These are phyloP conservation scores for Harpalus rufipes DNA, from an alignment of 2,888 invertebrate species.

Conservation along the genomic window DNA sequence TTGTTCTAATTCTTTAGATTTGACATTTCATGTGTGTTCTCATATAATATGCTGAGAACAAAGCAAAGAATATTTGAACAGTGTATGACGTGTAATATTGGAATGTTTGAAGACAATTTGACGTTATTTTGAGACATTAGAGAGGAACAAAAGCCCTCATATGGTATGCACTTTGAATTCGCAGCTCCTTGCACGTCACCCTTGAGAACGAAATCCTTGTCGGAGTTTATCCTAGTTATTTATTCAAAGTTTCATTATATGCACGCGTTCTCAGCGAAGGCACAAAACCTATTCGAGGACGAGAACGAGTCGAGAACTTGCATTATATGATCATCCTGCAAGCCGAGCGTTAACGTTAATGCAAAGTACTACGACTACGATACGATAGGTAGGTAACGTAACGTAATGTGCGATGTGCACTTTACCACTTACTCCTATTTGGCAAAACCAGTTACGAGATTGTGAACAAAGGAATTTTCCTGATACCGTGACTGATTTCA, in stretches of 20 bases:
- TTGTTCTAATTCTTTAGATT: not conserved
- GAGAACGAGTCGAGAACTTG: not conserved
- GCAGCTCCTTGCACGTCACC: slow-evolving; percentile 14
- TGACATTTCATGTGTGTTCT: not conserved
- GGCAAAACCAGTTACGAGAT: slow-evolving; percentile 36
- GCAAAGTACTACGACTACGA: slow-evolving; percentile 17
- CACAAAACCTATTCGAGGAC: slow-evolving; percentile 9
- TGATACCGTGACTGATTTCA: not conserved
- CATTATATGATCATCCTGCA: slow-evolving; percentile 47
- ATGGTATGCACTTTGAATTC: slow-evolving; percentile 40
- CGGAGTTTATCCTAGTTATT: slow-evolving; percentile 64
- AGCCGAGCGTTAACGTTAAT: slow-evolving; percentile 45
- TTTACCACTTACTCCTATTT: slow-evolving; percentile 45
- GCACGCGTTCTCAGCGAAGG: slow-evolving; percentile 23
- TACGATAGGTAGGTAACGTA: slow-evolving; percentile 11
- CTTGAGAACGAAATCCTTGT: slow-evolving; percentile 52
- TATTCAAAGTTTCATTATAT: slow-evolving; percentile 64
- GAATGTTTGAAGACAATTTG: slow-evolving; percentile 42
- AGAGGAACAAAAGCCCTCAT: slow-evolving; percentile 39
- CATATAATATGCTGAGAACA: not conserved
- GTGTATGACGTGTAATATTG: not conserved
- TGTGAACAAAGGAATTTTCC: slow-evolving; percentile 13
- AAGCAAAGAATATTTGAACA: not conserved
- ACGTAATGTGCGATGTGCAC: slow-evolving; percentile 29
- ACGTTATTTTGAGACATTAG: not conserved